Conservation (phyloP, 2,888 invertebrate species). For the Philereme transversata region DNA sequence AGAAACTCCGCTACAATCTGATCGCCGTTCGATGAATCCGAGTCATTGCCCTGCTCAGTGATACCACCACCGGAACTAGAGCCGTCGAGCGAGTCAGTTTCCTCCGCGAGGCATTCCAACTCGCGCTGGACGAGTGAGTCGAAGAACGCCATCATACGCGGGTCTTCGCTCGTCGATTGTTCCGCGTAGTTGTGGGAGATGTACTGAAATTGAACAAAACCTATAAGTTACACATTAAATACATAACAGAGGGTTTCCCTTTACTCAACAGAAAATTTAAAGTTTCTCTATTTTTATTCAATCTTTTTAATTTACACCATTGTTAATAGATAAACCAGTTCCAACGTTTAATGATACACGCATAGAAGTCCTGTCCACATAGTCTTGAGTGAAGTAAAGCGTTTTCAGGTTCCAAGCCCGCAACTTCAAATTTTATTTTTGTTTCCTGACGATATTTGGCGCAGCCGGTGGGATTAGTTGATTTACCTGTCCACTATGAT, state of each 20-base stretch:
- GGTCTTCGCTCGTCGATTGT: slow-evolving; percentile 94
- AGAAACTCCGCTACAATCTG: slow-evolving; percentile 66
- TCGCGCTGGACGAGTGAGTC: slow-evolving; percentile 96
- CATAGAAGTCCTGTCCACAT: too few species aligned
- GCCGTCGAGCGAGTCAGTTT: slow-evolving; percentile 73
- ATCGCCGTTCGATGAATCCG: slow-evolving; percentile 68
- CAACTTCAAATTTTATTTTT: too few species aligned
- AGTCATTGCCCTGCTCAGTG: slow-evolving; percentile 53
- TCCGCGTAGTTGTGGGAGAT: slow-evolving; percentile 95
- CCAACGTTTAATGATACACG: too few species aligned
- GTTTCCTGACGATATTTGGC: not conserved
- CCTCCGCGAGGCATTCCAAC: slow-evolving; percentile 89
- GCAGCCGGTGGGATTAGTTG: slow-evolving; percentile 1
- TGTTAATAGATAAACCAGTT: too few species aligned
- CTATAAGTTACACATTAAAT: too few species aligned
- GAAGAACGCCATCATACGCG: slow-evolving; percentile 98
- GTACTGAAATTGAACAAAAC: slow-evolving; percentile 73
- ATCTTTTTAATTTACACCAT: too few species aligned
- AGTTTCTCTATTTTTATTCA: too few species aligned
- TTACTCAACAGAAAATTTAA: too few species aligned
- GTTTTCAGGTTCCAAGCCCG: too few species aligned
- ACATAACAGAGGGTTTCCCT: too few species aligned
- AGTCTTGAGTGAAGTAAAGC: too few species aligned
- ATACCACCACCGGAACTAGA: slow-evolving; percentile 52
- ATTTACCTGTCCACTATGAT: slow-evolving; percentile 88